Evolutionary conservation across 2,888 invertebrate genomes (phyloP), one percentile per base, ranked within the genome.

Genomic region (Sericinus montela): DNA sequence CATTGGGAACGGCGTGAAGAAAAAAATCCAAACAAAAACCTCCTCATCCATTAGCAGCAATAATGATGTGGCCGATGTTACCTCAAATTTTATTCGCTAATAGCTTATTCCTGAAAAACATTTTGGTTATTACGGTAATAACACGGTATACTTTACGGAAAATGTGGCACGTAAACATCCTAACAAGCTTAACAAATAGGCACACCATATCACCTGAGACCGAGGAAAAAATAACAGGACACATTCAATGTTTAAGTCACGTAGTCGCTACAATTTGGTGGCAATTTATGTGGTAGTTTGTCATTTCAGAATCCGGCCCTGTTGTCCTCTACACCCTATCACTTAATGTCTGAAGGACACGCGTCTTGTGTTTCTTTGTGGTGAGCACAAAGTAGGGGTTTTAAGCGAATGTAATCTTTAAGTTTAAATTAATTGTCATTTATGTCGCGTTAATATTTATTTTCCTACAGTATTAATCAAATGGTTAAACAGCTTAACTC

Each of bases 281-380:
- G 67, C 69, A 61, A 78, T 79, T 76, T 74, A 70, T 75, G 68
- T 65, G 63, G 76, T 68, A 63, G 77, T 81, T 67, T 64, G 69
- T 83, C 81, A 74, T 62, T 53, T 41, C 60, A 57, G 67, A 76
- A 78, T 79, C 67, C 83, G 75, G 70, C 75, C 69, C 85, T 84
- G 82, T 58, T 53, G 66, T 72, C 69, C 61, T 63, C 57, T 59
- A 65, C 69, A 63, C 75, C 78, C 78, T 69, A 72, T 71, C 76
- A 74, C 74, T 80, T 82, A 78, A 67, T 64, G 72, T 68, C 65
- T 67, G 72, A 73, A 78, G 76, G 80, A 80, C 77, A 75, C 62
- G 71, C 58, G 54, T 66, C 69, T 75, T 68, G 64, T 62, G 67
- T 80, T 80, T 71, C 75, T 67, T 76, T 63, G 60, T 54, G 67